phyloP scores from a whole-genome alignment of 2,888 invertebrate species.

The Spodoptera exigua region DNA sequence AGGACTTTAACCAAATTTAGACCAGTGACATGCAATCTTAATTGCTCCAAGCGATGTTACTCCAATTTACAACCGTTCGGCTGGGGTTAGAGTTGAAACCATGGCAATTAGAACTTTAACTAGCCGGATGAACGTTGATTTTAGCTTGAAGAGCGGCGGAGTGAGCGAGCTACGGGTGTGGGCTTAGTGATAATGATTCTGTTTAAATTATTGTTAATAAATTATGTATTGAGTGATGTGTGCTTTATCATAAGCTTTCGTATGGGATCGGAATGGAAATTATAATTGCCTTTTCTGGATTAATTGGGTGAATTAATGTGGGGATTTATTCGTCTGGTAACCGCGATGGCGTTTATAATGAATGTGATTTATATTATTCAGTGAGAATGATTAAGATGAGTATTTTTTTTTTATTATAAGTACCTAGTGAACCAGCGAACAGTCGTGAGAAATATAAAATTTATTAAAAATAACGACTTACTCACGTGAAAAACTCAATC shows the following conservation, averaged over 20 bases:
- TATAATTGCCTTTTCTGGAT: neutral
- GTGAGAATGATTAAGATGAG: no score
- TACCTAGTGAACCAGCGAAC: no score
- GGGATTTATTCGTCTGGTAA: neutral
- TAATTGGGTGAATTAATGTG: neutral
- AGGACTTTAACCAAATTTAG: constrained; percentile 77
- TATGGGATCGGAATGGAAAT: constrained; percentile 2
- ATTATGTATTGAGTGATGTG: constrained; percentile 23
- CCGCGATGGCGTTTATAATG: no score
- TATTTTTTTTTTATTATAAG: no score
- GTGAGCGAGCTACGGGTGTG: constrained; percentile 52
- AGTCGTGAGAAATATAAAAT: no score
- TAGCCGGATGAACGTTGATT: constrained; percentile 40
- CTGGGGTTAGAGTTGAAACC: constrained; percentile 37
- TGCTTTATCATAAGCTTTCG: constrained; percentile 3
- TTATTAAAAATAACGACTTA: no score
- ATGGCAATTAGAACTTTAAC: constrained; percentile 56
- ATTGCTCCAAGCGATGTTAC: constrained; percentile 76
- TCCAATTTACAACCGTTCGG: constrained; percentile 73
- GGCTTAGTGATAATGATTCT: constrained; percentile 48
- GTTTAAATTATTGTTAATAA: constrained; percentile 29
- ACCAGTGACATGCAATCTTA: constrained; percentile 82
- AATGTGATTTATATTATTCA: no score
- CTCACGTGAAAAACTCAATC: no score
- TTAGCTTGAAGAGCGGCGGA: constrained; percentile 38